Evolutionary conservation across 1,140 invertebrate genomes (phyloP), one percentile per base, ranked within the genome.

Genomic region (Drosophila eugracilis): DNA sequence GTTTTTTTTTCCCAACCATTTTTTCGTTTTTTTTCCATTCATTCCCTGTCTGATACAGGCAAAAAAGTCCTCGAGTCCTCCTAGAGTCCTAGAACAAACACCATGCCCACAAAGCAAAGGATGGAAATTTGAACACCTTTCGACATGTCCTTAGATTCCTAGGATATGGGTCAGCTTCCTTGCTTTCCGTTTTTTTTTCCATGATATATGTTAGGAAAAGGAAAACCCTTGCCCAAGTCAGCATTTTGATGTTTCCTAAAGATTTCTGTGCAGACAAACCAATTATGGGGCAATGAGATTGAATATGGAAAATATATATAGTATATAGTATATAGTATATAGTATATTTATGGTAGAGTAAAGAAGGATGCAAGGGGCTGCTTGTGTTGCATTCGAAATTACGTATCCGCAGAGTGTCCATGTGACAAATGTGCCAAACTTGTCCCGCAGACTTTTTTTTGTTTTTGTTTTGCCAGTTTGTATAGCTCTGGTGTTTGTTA

Each of bases 401-500:
- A 39, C 36, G 48, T 45, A 36, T 48, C 50, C 41, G 34, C 45
- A 34, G 24, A 36, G 15, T 65, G 62, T 71, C 47, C 63, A 21
- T 48, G 58, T 83, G 80, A 85, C 75, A 79, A 85, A 83, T 84
- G 80, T 80, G 65, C 47, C 76, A 76, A 79, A 79, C 54, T 84
- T 84, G 59, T 75, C 12, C 26, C 28, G 28, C 63, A 32, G 26
- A 14, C 52, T 17, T 28, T 41, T 39, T 59, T n/a, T n/a, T n/a
- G n/a, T n/a, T n/a, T n/a, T n/a, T n/a, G n/a, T n/a, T n/a, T n/a
- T n/a, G n/a, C 0, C 22, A 15, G 12, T 41, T 39, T 32, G 15
- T 44, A 1, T 14, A 28, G 10, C 12, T 6, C n/a, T 10, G 41
- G 10, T 65, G n/a, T 32, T 32, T 65, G 45, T 62, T 28, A 7